phyloP scores from a whole-genome alignment of 1,140 invertebrate genomes.

The Drosophila tani region DNA sequence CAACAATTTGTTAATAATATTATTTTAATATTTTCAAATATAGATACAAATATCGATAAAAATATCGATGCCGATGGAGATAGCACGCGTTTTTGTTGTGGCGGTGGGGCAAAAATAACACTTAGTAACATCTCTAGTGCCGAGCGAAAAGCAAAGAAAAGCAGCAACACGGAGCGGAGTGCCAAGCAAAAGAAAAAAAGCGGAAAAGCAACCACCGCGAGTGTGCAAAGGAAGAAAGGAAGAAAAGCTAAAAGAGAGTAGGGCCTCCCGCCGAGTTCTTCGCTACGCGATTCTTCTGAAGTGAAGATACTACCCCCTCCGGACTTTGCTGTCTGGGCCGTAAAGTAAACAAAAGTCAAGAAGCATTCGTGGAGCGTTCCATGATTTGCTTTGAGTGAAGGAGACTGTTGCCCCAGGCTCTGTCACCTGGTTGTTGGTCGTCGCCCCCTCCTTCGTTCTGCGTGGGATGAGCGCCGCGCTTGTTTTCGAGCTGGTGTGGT shows the following conservation, averaged over 20 bases:
- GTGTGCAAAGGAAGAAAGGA: slow-evolving; percentile 5
- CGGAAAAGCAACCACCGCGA: slow-evolving; percentile 35
- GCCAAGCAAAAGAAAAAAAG: slow-evolving; percentile 23
- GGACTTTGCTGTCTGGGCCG: slow-evolving; percentile 4
- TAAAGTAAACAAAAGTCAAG: slow-evolving; percentile 6
- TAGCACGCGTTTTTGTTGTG: no score
- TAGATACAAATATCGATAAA: no score
- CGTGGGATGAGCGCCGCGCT: slow-evolving; percentile 34
- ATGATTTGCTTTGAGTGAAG: slow-evolving; percentile 14
- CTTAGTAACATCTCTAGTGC: not conserved
- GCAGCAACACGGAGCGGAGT: slow-evolving; percentile 33
- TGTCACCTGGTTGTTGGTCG: slow-evolving; percentile 29
- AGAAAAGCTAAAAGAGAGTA: slow-evolving; percentile 13
- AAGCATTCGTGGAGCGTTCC: slow-evolving; percentile 3
- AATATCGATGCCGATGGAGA: no score
- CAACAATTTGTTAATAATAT: no score
- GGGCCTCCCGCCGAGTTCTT: slow-evolving; percentile 7
- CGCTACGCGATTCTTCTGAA: slow-evolving; percentile 7
- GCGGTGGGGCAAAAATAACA: no score
- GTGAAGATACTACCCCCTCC: no score
- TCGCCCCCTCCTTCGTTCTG: slow-evolving; percentile 4
- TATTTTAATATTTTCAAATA: no score
- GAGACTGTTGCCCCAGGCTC: slow-evolving; percentile 44
- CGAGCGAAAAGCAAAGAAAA: not conserved
- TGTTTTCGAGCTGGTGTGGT: slow-evolving; percentile 14